phyloP scores from a whole-genome alignment of 2,797 vertebrate species.

The Mormyrus proboscirostris region DNA sequence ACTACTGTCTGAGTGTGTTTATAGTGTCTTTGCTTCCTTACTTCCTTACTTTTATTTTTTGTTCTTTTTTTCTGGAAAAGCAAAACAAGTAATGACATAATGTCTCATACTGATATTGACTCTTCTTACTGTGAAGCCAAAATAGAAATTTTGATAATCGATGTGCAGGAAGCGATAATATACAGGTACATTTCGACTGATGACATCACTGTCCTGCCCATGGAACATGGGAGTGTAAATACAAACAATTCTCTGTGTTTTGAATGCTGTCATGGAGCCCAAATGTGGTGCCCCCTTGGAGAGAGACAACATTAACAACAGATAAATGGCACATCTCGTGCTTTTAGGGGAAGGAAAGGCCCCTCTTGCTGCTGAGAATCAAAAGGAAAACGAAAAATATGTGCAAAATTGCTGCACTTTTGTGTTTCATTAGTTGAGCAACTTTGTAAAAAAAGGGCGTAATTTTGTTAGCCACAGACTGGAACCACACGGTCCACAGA shows the following conservation, averaged over 20 bases:
- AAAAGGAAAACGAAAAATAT: conserved; percentile 4
- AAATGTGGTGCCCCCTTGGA: neutral
- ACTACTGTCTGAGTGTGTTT: neutral
- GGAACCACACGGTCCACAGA: neutral
- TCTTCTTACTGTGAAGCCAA: neutral
- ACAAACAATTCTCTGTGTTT: neutral
- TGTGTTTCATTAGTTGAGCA: conserved; percentile 2
- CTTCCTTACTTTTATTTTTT: too few relatives aligned
- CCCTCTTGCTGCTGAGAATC: conserved; percentile 24
- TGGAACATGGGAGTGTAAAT: neutral
- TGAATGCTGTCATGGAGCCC: neutral
- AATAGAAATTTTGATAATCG: neutral
- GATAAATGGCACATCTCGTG: neutral
- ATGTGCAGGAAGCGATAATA: neutral
- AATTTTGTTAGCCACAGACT: neutral
- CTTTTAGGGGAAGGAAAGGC: neutral
- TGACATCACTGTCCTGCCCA: neutral
- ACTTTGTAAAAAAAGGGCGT: neutral
- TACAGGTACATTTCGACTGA: neutral
- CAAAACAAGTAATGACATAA: neutral
- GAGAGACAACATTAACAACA: neutral
- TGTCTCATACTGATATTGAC: neutral
- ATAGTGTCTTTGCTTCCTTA: neutral
- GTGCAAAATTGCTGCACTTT: neutral
- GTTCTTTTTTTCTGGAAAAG: neutral